phyloP scores from a whole-genome alignment of 1,140 invertebrate species.

The Drosophila takahashii region DNA sequence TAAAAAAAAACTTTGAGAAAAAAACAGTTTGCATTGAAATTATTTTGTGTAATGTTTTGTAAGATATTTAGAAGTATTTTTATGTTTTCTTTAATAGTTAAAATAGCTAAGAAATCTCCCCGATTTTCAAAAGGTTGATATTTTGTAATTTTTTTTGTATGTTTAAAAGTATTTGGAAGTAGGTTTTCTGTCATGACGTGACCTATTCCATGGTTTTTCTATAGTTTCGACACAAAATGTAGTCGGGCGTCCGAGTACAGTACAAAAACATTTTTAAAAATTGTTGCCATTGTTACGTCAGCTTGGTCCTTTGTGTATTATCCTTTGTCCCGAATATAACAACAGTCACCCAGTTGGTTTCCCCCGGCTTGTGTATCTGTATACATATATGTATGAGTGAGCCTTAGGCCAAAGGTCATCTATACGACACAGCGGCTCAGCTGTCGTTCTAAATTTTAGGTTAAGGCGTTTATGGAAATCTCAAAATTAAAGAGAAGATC shows the following conservation, averaged over 20 bases:
- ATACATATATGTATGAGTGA: slow-evolving; percentile 17
- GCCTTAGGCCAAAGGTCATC: slow-evolving; percentile 77
- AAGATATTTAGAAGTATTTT: too few relatives aligned
- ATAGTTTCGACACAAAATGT: slow-evolving; percentile 73
- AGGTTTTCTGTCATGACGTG: slow-evolving; percentile 32
- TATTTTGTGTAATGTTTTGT: too few relatives aligned
- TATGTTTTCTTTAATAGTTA: too few relatives aligned
- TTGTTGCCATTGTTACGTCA: slow-evolving; percentile 79
- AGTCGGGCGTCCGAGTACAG: slow-evolving; percentile 16
- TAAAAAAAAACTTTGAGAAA: too few relatives aligned
- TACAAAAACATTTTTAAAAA: slow-evolving; percentile 73
- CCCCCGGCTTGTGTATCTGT: slow-evolving; percentile 7
- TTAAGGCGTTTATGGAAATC: slow-evolving; percentile 6
- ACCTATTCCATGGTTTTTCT: slow-evolving; percentile 53
- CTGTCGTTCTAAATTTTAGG: slow-evolving; percentile 49
- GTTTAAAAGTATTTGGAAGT: slow-evolving; percentile 22
- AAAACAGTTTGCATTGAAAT: too few relatives aligned
- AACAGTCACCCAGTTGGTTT: slow-evolving; percentile 56
- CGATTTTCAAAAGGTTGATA: too few relatives aligned
- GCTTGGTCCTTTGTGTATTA: slow-evolving; percentile 77
- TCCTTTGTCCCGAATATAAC: slow-evolving; percentile 67
- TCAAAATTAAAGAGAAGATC: not conserved
- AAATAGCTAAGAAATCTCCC: too few relatives aligned
- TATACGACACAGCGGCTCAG: slow-evolving; percentile 70
- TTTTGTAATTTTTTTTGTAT: too few relatives aligned